phyloP scores from a whole-genome alignment of 2,888 invertebrate species.

The Gymnoscelis rufifasciata region DNA sequence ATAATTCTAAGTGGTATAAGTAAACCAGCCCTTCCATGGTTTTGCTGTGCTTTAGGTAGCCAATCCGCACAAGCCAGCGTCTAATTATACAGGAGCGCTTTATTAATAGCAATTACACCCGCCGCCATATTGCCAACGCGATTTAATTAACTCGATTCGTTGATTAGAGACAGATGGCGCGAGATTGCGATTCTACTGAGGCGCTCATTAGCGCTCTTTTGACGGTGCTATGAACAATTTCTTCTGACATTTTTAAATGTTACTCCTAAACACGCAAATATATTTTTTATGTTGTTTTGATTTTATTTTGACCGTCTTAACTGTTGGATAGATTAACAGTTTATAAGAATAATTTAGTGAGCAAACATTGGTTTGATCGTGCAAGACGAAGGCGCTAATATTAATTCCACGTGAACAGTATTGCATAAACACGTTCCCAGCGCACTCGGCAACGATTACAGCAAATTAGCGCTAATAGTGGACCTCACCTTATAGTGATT shows the following conservation, averaged over 20 bases:
- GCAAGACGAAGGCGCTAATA: conserved; percentile 2
- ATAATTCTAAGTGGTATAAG: too few relatives aligned
- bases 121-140: conserved; percentile 76
- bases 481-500: conserved; percentile 55
- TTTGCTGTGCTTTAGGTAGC: conserved; percentile 41
- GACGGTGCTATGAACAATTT: too few relatives aligned
- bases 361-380: too few relatives aligned
- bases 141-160: conserved; percentile 77
- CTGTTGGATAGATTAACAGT: not conserved
- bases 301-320: conserved; percentile 10
- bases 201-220: conserved; percentile 62
- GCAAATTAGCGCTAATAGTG: conserved; percentile 66
- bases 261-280: conserved; percentile 5
- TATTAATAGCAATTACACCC: conserved; percentile 78
- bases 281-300: not conserved
- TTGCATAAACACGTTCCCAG: conserved; percentile 36
- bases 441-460: conserved; percentile 71
- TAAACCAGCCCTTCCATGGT: conserved; percentile 7
- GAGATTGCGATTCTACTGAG: conserved; percentile 61
- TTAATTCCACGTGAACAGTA: conserved; percentile 16
- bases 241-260: too few relatives aligned
- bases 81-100: conserved; percentile 77
- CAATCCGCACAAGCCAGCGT: conserved; percentile 66
- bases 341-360: too few relatives aligned
- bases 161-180: conserved; percentile 77